Conservation (phyloP, 2,797 vertebrate genomes). For the Aselliscus stoliczkanus region DNA sequence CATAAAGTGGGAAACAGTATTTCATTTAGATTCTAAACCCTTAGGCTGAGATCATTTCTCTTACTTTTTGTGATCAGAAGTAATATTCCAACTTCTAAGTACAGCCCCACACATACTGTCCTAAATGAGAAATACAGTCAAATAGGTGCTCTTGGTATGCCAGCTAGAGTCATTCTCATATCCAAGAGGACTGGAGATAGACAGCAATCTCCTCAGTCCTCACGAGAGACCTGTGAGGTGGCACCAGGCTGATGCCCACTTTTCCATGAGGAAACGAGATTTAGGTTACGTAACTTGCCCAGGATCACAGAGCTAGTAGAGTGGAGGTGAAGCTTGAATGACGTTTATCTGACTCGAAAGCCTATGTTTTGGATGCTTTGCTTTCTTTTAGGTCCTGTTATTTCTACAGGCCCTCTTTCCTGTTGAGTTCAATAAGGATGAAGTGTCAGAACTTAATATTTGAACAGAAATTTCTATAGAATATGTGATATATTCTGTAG, state of each 20-base stretch:
- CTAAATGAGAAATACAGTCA: background rate
- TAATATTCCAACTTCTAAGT: background rate
- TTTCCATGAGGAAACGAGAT: background rate
- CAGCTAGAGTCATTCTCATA: background rate
- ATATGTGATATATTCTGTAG: background rate
- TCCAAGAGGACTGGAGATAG: background rate
- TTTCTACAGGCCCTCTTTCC: background rate
- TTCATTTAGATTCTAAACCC: background rate
- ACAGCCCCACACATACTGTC: background rate
- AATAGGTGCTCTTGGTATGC: background rate
- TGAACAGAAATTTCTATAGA: background rate
- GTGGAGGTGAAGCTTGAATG: background rate
- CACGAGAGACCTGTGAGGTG: background rate
- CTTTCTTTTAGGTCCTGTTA: background rate
- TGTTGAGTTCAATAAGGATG: background rate
- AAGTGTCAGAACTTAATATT: background rate
- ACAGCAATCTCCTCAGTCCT: background rate
- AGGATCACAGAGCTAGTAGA: background rate
- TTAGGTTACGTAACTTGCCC: background rate
- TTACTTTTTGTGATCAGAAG: background rate
- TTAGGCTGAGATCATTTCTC: background rate
- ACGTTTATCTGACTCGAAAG: background rate
- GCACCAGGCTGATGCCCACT: background rate
- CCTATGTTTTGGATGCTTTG: background rate
- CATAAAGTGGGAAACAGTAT: background rate